Conservation (phyloP, 2,797 vertebrate genomes). For the Telmatherina bonti region DNA sequence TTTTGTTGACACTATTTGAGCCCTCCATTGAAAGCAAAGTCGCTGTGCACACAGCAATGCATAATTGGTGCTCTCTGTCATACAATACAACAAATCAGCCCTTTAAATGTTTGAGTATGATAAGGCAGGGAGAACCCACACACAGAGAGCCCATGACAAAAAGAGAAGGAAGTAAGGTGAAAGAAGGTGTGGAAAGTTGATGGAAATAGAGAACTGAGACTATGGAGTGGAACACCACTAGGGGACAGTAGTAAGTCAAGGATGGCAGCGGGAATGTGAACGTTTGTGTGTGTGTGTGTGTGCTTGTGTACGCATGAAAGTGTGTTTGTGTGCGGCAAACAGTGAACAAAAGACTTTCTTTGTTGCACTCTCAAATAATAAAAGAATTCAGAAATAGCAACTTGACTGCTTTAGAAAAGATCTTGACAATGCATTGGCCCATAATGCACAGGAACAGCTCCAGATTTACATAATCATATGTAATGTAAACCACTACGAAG, state of each 20-base stretch:
- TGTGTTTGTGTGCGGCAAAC: conserved; percentile 83
- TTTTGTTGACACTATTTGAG: conserved; percentile 88
- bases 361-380: conserved; percentile 88
- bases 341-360: conserved; percentile 99
- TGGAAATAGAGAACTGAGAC: conserved; percentile 58
- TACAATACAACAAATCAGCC: conserved; percentile 84
- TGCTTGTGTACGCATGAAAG: conserved; percentile 28
- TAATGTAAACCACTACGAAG: conserved; percentile 83
- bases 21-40: conserved; percentile 86
- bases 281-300: conserved; percentile 28
- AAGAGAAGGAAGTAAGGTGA: conserved; percentile 69
- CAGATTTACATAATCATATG: conserved; percentile 85
- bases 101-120: conserved; percentile 94
- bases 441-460: conserved; percentile 84
- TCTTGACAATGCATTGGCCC: conserved; percentile 83
- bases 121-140: conserved; percentile 85
- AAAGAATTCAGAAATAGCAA: conserved; percentile 88
- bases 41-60: conserved; percentile 83
- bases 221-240: conserved; percentile 84
- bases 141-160: conserved; percentile 42
- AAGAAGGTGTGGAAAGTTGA: conserved; percentile 67
- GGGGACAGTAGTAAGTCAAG: conserved; percentile 99
- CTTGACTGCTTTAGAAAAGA: conserved; percentile 88
- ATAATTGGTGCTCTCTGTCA: conserved; percentile 83
- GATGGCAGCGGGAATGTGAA: conserved; percentile 71